Conservation (phyloP, 2,888 invertebrate species). For the Synanthedon myopaeformis region DNA sequence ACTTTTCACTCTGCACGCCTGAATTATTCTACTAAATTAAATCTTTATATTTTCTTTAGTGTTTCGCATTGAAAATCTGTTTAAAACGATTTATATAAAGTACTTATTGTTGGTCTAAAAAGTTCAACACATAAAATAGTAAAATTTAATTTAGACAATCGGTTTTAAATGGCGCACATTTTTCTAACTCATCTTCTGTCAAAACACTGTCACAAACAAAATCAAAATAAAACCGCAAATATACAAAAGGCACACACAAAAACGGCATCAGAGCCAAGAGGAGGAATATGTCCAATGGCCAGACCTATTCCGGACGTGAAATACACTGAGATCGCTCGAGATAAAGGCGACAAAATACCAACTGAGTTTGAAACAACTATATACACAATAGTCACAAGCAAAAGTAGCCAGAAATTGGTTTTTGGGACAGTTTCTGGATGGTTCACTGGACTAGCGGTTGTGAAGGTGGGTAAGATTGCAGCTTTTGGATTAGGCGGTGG, state of each 20-base stretch:
- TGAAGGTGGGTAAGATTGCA: conserved; percentile 88
- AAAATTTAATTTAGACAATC: no score
- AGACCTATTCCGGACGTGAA: conserved; percentile 36
- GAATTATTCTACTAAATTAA: no score
- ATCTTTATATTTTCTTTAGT: no score
- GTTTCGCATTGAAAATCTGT: no score
- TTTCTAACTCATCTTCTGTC: neutral
- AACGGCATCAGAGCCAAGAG: neutral
- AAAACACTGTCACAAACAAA: neutral
- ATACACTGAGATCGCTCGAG: conserved; percentile 20
- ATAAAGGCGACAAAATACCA: conserved; percentile 16
- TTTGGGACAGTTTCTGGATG: conserved; percentile 56
- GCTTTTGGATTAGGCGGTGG: conserved; percentile 91
- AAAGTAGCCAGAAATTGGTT: conserved; percentile 32
- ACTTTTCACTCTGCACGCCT: no score
- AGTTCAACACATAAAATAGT: no score
- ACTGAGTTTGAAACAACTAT: conserved; percentile 29
- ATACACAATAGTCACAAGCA: conserved; percentile 25
- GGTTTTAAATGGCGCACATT: neutral
- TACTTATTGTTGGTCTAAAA: no score
- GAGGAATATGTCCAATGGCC: conserved; percentile 26
- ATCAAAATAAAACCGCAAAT: neutral
- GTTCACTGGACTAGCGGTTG: conserved; percentile 80
- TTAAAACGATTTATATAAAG: no score
- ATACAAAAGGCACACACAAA: neutral